A percentile compares a stretch with the other conserved stretches of the same genome.
phyloP scores from a whole-genome alignment of 37 sponge, comb jelly and placozoan genomes.

The Chondrilla cf. caribensis region DNA sequence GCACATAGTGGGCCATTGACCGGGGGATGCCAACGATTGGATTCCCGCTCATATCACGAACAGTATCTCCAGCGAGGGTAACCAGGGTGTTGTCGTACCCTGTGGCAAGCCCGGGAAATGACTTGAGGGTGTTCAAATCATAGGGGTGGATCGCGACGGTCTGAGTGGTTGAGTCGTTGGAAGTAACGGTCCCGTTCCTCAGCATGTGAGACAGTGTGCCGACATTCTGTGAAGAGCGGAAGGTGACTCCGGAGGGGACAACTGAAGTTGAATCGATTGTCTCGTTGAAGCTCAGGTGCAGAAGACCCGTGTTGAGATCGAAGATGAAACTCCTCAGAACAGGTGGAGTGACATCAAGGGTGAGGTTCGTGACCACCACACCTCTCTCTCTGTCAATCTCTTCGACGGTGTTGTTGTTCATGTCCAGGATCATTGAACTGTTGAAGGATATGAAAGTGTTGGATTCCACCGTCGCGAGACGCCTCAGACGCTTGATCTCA shows the following conservation, averaged over 20 bases:
- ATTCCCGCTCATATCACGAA: slow-evolving; percentile 70
- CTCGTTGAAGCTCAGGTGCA: slow-evolving; percentile 77
- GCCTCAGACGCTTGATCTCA: slow-evolving; percentile 67
- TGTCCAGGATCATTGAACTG: slow-evolving; percentile 49
- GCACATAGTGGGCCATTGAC: slow-evolving; percentile 35
- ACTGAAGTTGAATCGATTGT: slow-evolving; percentile 50
- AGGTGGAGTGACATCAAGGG: slow-evolving; percentile 55
- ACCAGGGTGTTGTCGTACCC: slow-evolving; percentile 28
- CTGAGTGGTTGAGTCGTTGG: slow-evolving; percentile 59
- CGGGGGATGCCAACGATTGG: slow-evolving; percentile 34
- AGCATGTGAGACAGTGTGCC: neutral
- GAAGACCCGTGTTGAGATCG: slow-evolving; percentile 66
- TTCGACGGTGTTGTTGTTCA: slow-evolving; percentile 75
- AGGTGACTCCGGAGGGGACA: slow-evolving; percentile 31
- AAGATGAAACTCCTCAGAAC: slow-evolving; percentile 43
- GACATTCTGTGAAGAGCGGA: slow-evolving; percentile 24
- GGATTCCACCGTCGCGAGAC: slow-evolving; percentile 47
- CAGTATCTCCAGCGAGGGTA: slow-evolving; percentile 36
- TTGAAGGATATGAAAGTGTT: slow-evolving; percentile 76
- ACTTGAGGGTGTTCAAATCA: slow-evolving; percentile 72
- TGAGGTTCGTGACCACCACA: slow-evolving; percentile 37
- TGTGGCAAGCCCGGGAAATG: slow-evolving; percentile 37
- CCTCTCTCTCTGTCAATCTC: slow-evolving; percentile 23
- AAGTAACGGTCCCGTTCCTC: slow-evolving; percentile 28
- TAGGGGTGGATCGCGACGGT: slow-evolving; percentile 27